These are phyloP conservation scores for Oostethus manadensis DNA, from an alignment of 2,113 vertebrate species.

Conservation along the genomic window DNA sequence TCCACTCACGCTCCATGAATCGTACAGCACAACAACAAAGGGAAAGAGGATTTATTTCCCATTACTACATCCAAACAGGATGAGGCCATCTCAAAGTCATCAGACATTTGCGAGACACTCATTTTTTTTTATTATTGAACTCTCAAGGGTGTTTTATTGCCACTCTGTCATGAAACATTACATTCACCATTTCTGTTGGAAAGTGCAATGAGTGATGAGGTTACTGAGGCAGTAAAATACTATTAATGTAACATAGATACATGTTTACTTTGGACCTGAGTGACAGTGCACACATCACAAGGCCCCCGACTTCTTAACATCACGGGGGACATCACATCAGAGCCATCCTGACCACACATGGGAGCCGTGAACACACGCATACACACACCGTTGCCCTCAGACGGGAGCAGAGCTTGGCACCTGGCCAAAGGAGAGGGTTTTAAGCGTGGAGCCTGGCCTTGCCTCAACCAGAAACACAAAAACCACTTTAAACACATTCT, in stretches of 20 bases:
- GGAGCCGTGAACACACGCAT: constrained; percentile 11
- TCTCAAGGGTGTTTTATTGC: constrained; percentile 26
- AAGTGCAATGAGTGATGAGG: constrained; percentile 22
- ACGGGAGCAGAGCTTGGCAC: constrained; percentile 54
- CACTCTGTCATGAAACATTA: constrained; percentile 14
- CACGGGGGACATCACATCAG: constrained; percentile 55
- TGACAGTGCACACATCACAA: constrained; percentile 34
- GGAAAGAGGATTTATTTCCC: constrained; percentile 27
- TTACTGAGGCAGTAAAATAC: constrained; percentile 19
- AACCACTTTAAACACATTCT: constrained; percentile 73
- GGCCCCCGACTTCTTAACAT: constrained; percentile 31
- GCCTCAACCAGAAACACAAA: constrained; percentile 49
- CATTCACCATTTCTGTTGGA: constrained; percentile 20
- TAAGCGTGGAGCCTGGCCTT: constrained; percentile 40
- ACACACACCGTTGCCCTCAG: constrained; percentile 48
- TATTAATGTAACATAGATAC: constrained; percentile 38
- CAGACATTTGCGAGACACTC: constrained; percentile 24
- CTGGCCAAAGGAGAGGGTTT: constrained; percentile 44
- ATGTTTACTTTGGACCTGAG: constrained; percentile 49
- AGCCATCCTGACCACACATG: constrained; percentile 37
- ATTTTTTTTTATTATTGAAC: constrained; percentile 37
- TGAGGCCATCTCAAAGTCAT: constrained; percentile 23
- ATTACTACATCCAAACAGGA: constrained; percentile 55
- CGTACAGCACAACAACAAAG: constrained; percentile 28
- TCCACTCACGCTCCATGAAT: constrained; percentile 41